Base-by-base conservation (phyloP, 1,140 invertebrate species). In the Agrilus planipennis region DNA sequence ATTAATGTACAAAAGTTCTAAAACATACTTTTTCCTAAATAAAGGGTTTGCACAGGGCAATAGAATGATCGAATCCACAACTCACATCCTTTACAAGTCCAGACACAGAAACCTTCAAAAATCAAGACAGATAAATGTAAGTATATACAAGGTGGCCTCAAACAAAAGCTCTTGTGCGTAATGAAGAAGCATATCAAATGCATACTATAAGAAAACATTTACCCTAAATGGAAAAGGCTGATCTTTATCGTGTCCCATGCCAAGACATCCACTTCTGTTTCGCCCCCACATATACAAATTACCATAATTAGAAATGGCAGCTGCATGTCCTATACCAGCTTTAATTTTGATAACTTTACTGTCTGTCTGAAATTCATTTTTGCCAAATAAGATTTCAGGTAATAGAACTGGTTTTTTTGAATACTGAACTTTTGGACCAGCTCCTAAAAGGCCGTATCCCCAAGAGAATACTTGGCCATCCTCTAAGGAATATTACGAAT, bases 211-310 rank as follows among this genome's bases (percentile, higher is more conserved):
- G 17, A 14, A 14, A 23, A 28, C 16, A 41, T 21, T 61, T 64
- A 84, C 83, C 73, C 82, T 87, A 4, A 89, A 69, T 16, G 91
- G 91, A 61, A 93, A 95, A 67, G 70, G 81, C 58, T 94, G 89
- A 62, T 92, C 79, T 37, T 83, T 77, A 2, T 54, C 50, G 53
- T 81, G 67, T 0, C 87, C 85, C 28, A 94, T 61, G 0, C 92
- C 92, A 4, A 97, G 64, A 54, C 79, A 85, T 1, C 83, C 81
- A 47, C 75, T 72, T 52, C 76, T 76, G 64, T 95, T 94, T 51
- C 77, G 71, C 4, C 91, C 92, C 92, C 91, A 97, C 54, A 77
- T 84, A 52, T 81, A 95, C 1, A 95, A 60, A 65, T 91, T 82
- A 7, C 87, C 86, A 19, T 62, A 60, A 43, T 76, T 79, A 7